Evolutionary conservation across 1,140 invertebrate genomes (phyloP).

Genomic region (Panonychus citri): DNA sequence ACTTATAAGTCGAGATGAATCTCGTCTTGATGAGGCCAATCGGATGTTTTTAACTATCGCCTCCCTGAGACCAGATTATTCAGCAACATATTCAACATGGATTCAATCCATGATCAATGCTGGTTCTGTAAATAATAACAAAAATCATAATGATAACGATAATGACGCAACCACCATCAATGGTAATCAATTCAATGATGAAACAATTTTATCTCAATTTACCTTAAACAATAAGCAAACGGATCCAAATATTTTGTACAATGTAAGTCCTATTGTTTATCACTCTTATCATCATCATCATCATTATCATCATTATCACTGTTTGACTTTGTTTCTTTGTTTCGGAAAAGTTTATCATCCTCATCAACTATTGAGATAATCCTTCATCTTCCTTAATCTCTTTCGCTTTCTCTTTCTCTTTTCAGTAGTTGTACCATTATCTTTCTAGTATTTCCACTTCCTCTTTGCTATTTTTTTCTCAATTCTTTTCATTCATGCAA

Average conservation of each 20-base stretch:
- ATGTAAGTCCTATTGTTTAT: background rate
- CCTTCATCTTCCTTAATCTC: no score
- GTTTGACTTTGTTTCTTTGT: no score
- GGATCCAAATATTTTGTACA: background rate
- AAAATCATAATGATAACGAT: background rate
- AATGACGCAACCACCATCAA: background rate
- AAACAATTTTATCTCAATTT: background rate
- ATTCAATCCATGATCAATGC: background rate
- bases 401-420: no score
- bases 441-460: no score
- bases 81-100: background rate
- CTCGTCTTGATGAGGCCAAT: constrained; percentile 23
- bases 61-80: constrained; percentile 1
- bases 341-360: no score
- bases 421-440: no score
- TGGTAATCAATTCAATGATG: background rate
- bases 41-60: background rate
- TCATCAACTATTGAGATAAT: no score
- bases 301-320: no score
- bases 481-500: no score
- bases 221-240: background rate
- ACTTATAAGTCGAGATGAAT: constrained; percentile 22
- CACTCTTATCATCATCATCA: no score
- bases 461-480: no score
- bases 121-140: no score